Evolutionary conservation across 2,888 invertebrate genomes (phyloP), one percentile per base, ranked within the genome.

Genomic region (Urechis unicinctus): DNA sequence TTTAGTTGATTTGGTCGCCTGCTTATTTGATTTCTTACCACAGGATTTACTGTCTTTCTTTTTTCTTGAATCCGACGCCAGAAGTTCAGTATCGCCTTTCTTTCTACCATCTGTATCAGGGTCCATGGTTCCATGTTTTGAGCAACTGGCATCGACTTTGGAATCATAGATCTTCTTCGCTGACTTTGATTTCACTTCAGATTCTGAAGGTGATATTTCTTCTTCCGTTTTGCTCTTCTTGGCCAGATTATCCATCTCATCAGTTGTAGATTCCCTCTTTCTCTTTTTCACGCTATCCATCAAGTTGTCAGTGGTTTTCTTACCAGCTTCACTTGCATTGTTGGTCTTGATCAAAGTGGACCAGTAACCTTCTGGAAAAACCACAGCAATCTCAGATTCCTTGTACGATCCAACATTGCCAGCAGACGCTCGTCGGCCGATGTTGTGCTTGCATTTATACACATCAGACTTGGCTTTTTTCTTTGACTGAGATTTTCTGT

Each of bases 381-480:
- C 52, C 4, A 62, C 17, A 1, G 63, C 59, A n/a, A 61, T 51
- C 25, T 65, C 61, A 1, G 70, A 64, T 52, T 73, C 71, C 55
- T 68, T 67, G 54, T 73, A 73, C 0, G 73, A 69, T 24, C 67
- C 61, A 2, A 70, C 67, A 41, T 65, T 61, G 31, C 67, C 70
- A 1, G 69, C 62, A 1, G 68, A 68, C 50, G 62, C 61, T 25
- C 73, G 58, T 17, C 66, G 65, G 2, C 73, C 73, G 28, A 73
- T 72, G 42, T 67, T 68, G 56, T 73, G 73, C 26, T 62, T 57
- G 17, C 59, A 58, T 57, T 71, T 73, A 58, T 73, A 73, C 52
- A 56, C 25, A 28, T 62, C 55, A 21, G 57, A 30, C 25, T 50
- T 29, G 21, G 50, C 29, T 21, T 6, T 48, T 13, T 48, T 48